Percentiles rank a stretch among this genome's conserved stretches.
phyloP scores from a whole-genome alignment of 2,888 invertebrate species.

The Serripes groenlandicus region DNA sequence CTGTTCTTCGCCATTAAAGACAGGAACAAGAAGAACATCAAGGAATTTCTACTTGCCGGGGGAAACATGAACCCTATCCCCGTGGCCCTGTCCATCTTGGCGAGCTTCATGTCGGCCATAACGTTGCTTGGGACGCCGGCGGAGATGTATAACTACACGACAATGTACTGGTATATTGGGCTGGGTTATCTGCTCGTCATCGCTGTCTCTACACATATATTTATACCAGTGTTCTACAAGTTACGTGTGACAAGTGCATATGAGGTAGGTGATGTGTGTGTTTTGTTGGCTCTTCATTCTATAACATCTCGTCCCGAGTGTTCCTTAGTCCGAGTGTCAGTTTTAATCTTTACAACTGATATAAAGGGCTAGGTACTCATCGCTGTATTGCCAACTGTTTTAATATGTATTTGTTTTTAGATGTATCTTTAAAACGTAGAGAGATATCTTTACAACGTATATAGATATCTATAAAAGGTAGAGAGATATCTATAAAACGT shows the following conservation, averaged over 20 bases:
- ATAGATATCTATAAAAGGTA: too few species aligned
- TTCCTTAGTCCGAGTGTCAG: too few species aligned
- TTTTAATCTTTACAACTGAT: too few species aligned
- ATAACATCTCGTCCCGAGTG: too few species aligned
- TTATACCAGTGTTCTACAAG: slow-evolving; percentile 80
- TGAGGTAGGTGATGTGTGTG: slow-evolving; percentile 79
- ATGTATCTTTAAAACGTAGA: too few species aligned
- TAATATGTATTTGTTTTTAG: too few species aligned
- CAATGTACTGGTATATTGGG: slow-evolving; percentile 83
- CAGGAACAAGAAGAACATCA: slow-evolving; percentile 75
- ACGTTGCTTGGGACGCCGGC: slow-evolving; percentile 85
- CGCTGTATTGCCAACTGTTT: too few species aligned
- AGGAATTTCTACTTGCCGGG: slow-evolving; percentile 83
- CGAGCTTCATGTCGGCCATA: slow-evolving; percentile 86
- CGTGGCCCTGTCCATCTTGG: slow-evolving; percentile 84
- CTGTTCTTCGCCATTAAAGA: slow-evolving; percentile 82
- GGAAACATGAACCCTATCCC: slow-evolving; percentile 84
- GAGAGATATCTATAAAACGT: too few species aligned
- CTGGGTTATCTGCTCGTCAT: slow-evolving; percentile 83
- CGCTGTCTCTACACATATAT: slow-evolving; percentile 80
- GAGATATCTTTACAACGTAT: too few species aligned
- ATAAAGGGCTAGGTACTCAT: too few species aligned
- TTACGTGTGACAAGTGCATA: slow-evolving; percentile 81
- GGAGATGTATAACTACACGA: slow-evolving; percentile 85
- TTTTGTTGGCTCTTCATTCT: too few species aligned